These are phyloP conservation scores for Maconellicoccus hirsutus DNA, from an alignment of 1,140 invertebrate genomes.

Conservation along the genomic window DNA sequence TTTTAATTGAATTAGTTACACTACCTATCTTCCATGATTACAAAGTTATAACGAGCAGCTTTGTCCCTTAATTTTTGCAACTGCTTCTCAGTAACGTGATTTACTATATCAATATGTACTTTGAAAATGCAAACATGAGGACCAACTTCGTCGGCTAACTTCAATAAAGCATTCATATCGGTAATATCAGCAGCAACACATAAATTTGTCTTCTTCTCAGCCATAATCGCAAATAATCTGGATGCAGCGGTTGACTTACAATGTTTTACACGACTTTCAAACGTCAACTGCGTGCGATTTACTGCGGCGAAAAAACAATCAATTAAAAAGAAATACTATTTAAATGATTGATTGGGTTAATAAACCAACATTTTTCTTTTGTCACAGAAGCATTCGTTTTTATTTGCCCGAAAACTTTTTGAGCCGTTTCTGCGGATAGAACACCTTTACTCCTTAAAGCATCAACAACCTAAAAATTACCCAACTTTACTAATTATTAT, in stretches of 20 bases:
- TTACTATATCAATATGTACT: conserved; percentile 79
- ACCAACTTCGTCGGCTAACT: conserved; percentile 61
- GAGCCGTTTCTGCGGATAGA: neutral
- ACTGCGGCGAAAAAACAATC: conserved; percentile 12
- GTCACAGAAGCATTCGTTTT: neutral
- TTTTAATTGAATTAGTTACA: neutral
- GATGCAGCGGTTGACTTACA: neutral
- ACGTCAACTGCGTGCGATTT: conserved; percentile 44
- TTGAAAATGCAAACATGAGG: conserved; percentile 81
- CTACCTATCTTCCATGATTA: conserved; percentile 85
- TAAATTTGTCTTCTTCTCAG: conserved; percentile 68
- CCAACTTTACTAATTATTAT: too few relatives aligned
- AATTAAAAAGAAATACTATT: neutral
- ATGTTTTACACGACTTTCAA: conserved; percentile 30
- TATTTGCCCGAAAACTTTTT: neutral
- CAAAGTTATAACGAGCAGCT: conserved; percentile 66
- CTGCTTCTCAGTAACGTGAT: conserved; percentile 60
- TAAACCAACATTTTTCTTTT: neutral
- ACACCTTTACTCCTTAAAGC: neutral
- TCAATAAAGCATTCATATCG: conserved; percentile 51
- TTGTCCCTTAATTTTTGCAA: conserved; percentile 50
- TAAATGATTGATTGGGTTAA: neutral
- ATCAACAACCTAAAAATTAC: conserved; percentile 20
- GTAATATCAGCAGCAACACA: conserved; percentile 77
- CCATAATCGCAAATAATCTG: conserved; percentile 9